These are phyloP conservation scores for Prosopocoilus inquinatus DNA, from an alignment of 2,888 invertebrate genomes.

Conservation along the genomic window DNA sequence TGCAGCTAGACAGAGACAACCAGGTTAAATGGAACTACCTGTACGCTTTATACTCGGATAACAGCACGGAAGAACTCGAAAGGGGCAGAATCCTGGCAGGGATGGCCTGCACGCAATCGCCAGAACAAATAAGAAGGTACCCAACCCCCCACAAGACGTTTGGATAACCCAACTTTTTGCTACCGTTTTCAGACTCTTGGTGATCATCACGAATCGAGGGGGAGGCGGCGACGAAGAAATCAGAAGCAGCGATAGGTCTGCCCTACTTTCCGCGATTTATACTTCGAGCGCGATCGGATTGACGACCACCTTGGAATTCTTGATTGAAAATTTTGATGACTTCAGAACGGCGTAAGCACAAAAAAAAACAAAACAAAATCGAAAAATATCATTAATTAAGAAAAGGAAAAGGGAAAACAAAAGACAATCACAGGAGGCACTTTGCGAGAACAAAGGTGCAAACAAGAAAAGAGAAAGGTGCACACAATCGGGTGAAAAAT, in stretches of 20 bases:
- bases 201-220: neutral
- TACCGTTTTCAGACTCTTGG: slow-evolving; percentile 2
- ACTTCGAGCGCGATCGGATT: slow-evolving; percentile 5
- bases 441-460: too few relatives aligned
- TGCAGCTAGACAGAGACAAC: neutral
- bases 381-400: too few relatives aligned
- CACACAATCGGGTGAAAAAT: too few relatives aligned
- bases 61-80: slow-evolving; percentile 1
- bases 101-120: slow-evolving; percentile 5
- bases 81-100: slow-evolving; percentile 2
- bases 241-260: neutral
- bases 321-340: slow-evolving; percentile 1
- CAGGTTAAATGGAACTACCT: slow-evolving; percentile 5
- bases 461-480: too few relatives aligned
- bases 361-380: too few relatives aligned
- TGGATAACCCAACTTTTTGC: neutral
- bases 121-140: neutral
- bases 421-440: too few relatives aligned
- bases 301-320: slow-evolving; percentile 2
- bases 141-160: neutral
- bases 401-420: too few relatives aligned
- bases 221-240: neutral
- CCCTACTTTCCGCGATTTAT: slow-evolving; percentile 5
- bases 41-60: slow-evolving; percentile 3
- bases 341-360: neutral